phyloP scores from a whole-genome alignment of 1,140 invertebrate species.

The Cotesia vestalis region DNA sequence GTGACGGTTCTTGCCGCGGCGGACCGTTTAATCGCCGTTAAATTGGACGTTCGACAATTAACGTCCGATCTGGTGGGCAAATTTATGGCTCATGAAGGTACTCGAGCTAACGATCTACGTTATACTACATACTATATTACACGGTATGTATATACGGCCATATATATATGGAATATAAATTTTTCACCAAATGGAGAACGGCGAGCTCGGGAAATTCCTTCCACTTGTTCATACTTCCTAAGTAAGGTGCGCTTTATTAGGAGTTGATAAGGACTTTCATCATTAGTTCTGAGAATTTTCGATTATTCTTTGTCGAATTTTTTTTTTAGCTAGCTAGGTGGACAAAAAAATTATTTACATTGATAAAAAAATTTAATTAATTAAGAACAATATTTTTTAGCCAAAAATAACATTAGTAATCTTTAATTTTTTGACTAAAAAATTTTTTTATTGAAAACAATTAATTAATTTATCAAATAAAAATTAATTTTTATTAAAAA shows the following conservation, averaged over 20 bases:
- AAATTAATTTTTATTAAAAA: background rate
- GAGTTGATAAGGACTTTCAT: no score
- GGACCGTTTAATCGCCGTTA: conserved; percentile 38
- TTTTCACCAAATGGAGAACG: background rate
- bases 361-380: no score
- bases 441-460: no score
- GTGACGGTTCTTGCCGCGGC: conserved; percentile 22
- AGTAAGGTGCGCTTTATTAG: no score
- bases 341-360: background rate
- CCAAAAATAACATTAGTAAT: no score
- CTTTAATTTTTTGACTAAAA: no score
- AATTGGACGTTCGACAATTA: conserved; percentile 40
- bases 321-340: background rate
- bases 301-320: no score
- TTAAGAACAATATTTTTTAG: no score
- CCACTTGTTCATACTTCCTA: no score
- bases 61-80: conserved; percentile 33
- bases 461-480: no score
- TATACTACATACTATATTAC: background rate
- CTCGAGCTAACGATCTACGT: conserved; percentile 25
- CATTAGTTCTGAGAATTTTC: no score
- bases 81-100: conserved; percentile 38
- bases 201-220: no score
- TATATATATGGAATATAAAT: background rate
- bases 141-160: background rate